Evolutionary conservation across 2,797 vertebrate species (phyloP).

Genomic region (Odontamblyopus rebecca): DNA sequence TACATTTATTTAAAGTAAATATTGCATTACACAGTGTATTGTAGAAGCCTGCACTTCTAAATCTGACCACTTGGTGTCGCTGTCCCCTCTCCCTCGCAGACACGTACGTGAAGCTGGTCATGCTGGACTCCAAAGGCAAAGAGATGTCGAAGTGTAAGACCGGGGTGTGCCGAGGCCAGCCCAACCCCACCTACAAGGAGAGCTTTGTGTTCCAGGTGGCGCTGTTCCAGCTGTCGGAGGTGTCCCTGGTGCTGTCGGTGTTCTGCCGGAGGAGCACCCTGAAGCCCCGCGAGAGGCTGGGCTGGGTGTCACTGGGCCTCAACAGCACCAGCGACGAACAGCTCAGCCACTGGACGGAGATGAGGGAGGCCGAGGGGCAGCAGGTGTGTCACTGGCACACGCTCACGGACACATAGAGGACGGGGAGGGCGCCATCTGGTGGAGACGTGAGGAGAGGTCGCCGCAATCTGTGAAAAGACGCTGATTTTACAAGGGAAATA

Average conservation of each 20-base stretch:
- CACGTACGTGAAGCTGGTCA: conserved; percentile 94
- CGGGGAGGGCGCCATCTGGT: neutral
- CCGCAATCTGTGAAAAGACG: neutral
- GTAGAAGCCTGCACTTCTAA: neutral
- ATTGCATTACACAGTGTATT: too few relatives aligned
- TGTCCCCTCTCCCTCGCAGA: conserved; percentile 73
- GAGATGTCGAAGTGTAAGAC: conserved; percentile 98
- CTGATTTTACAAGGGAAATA: neutral
- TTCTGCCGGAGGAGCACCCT: conserved; percentile 92
- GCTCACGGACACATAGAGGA: conserved; percentile 43
- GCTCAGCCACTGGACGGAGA: conserved; percentile 92
- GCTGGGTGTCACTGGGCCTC: conserved; percentile 93
- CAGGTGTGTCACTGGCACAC: conserved; percentile 96
- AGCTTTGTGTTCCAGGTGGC: conserved; percentile 97
- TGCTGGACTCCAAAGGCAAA: conserved; percentile 97
- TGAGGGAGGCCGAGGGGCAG: conserved; percentile 94
- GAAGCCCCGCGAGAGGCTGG: conserved; percentile 90
- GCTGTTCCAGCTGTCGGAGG: conserved; percentile 95
- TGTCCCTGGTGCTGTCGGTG: conserved; percentile 91
- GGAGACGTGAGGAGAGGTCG: neutral
- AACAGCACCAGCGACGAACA: conserved; percentile 95
- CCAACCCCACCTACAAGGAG: conserved; percentile 95
- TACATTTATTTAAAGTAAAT: too few relatives aligned
- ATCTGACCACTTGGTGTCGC: conserved; percentile 60
- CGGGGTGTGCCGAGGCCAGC: conserved; percentile 90